phyloP scores from a whole-genome alignment of 2,888 invertebrate genomes.

The Scelioninae gen. 2 region DNA sequence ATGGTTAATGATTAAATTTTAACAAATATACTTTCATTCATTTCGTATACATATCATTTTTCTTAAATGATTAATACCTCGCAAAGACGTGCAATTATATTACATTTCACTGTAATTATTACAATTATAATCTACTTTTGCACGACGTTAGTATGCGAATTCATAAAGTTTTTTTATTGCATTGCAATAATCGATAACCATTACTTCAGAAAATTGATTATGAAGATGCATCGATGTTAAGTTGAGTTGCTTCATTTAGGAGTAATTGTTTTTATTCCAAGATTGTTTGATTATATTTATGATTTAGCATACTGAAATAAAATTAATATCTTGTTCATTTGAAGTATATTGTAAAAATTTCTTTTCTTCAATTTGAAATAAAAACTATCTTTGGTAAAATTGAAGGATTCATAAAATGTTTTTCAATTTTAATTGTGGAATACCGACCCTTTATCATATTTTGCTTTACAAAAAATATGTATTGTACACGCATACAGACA shows the following conservation, averaged over 20 bases:
- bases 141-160: slow-evolving; percentile 8
- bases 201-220: background rate
- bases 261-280: background rate
- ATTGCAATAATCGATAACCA: slow-evolving; percentile 8
- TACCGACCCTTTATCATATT: slow-evolving; percentile 29
- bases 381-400: slow-evolving; percentile 8
- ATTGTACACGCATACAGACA: slow-evolving; percentile 27
- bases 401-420: background rate
- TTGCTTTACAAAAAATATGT: slow-evolving; percentile 17
- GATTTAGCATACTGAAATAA: too few species aligned
- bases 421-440: slow-evolving; percentile 18
- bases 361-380: background rate
- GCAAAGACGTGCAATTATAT: slow-evolving; percentile 19
- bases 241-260: background rate
- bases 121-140: slow-evolving; percentile 20
- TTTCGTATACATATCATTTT: slow-evolving; percentile 24
- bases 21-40: slow-evolving; percentile 1
- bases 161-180: slow-evolving; percentile 13
- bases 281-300: background rate
- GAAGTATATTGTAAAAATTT: too few species aligned
- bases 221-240: background rate
- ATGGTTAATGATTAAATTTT: slow-evolving; percentile 2
- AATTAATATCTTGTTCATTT: too few species aligned
- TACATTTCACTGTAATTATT: slow-evolving; percentile 23
- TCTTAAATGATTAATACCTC: slow-evolving; percentile 23